A percentile compares a stretch with the other conserved stretches of the same genome.
These are phyloP conservation scores for Micromys minutus DNA, from an alignment of 2,113 vertebrate species.

Conservation along the genomic window DNA sequence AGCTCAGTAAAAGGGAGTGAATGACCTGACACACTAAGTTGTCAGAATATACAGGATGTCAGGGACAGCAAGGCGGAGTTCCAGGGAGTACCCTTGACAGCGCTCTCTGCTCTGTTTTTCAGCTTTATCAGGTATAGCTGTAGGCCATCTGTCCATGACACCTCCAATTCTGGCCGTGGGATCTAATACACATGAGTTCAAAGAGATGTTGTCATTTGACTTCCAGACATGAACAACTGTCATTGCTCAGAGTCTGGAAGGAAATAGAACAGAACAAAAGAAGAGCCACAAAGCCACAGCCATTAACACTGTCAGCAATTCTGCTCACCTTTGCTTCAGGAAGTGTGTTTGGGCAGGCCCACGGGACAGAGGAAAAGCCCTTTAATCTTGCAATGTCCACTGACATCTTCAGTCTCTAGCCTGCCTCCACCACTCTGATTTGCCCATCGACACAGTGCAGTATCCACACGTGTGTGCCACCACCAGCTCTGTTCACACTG, in stretches of 20 bases:
- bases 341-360: background rate
- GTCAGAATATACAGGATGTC: conserved; percentile 84
- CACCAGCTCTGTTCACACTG: background rate
- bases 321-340: background rate
- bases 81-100: background rate
- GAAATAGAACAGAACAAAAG: background rate
- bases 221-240: conserved; percentile 69
- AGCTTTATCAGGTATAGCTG: conserved; percentile 84
- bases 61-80: background rate
- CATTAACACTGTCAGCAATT: background rate
- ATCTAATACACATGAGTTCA: conserved; percentile 72
- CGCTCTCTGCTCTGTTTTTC: conserved; percentile 79
- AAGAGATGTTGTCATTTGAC: conserved; percentile 66
- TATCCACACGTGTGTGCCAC: background rate
- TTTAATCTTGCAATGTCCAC: background rate
- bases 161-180: conserved; percentile 82
- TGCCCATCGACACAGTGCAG: background rate
- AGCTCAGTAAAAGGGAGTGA: conserved; percentile 83
- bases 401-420: background rate
- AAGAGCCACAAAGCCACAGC: background rate
- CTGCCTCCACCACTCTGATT: background rate
- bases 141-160: conserved; percentile 88
- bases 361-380: background rate
- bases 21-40: conserved; percentile 84
- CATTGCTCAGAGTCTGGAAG: conserved; percentile 6